A percentile compares a stretch with the other conserved stretches of the same genome.
Conservation (phyloP, 2,797 vertebrate species). For the Anisognathus igniventris region DNA sequence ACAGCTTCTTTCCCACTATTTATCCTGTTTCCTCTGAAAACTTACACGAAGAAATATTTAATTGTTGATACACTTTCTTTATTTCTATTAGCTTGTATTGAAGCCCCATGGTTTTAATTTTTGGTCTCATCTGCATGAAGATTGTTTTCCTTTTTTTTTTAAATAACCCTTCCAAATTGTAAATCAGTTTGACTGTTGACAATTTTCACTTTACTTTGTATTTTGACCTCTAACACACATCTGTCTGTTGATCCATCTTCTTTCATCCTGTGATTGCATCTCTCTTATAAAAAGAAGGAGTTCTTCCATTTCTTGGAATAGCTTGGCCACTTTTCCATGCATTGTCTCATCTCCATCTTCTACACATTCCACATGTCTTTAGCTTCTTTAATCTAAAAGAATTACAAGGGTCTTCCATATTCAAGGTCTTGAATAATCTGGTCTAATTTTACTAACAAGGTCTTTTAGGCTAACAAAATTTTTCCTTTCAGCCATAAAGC, state of each 20-base stretch:
- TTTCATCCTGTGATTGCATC: background rate
- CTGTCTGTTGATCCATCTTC: background rate
- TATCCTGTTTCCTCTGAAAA: background rate
- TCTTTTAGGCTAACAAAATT: background rate
- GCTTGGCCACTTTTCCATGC: background rate
- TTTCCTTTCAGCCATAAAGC: background rate
- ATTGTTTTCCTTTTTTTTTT: background rate
- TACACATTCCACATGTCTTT: background rate
- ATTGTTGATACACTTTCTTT: background rate
- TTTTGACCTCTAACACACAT: background rate
- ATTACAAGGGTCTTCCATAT: background rate
- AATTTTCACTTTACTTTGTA: background rate
- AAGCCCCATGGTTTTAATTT: background rate
- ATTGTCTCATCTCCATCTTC: background rate
- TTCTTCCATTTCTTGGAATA: background rate
- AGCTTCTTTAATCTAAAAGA: background rate
- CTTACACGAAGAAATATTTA: background rate
- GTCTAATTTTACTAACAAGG: background rate
- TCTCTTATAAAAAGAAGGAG: background rate
- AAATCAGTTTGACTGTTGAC: background rate
- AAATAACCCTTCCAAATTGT: background rate
- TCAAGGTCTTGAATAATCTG: background rate
- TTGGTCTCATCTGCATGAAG: background rate
- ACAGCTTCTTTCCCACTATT: background rate
- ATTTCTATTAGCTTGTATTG: background rate